A percentile compares a stretch with the other conserved stretches of the same genome.
These are phyloP conservation scores for Dascyllus trimaculatus DNA, from an alignment of 2,113 vertebrate genomes.

Conservation along the genomic window DNA sequence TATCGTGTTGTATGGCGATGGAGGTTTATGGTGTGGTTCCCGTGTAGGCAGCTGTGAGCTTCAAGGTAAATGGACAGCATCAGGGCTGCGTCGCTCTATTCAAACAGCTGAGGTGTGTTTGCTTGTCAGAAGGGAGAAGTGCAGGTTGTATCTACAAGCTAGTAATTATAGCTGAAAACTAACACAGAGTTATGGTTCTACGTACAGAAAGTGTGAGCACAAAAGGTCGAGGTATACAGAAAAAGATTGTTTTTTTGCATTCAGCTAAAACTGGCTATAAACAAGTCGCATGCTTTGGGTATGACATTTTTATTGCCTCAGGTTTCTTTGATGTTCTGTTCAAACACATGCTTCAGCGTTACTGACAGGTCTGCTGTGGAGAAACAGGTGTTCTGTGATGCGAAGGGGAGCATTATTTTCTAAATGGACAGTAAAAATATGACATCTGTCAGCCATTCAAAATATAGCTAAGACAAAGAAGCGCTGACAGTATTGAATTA, in stretches of 20 bases:
- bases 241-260: background rate
- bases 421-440: constrained; percentile 40
- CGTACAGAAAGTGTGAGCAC: background rate
- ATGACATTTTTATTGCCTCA: background rate
- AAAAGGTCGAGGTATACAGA: background rate
- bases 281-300: constrained; percentile 4
- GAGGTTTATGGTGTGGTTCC: constrained; percentile 57
- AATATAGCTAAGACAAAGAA: constrained; percentile 26
- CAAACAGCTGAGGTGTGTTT: constrained; percentile 43
- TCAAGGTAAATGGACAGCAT: constrained; percentile 61
- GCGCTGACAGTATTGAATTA: constrained; percentile 59
- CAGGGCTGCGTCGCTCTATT: constrained; percentile 42
- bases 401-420: constrained; percentile 25
- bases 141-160: constrained; percentile 4
- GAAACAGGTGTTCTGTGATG: constrained; percentile 57
- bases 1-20: constrained; percentile 62
- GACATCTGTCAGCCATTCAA: constrained; percentile 18
- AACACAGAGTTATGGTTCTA: background rate
- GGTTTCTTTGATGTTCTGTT: constrained; percentile 36
- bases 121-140: constrained; percentile 30
- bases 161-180: constrained; percentile 28
- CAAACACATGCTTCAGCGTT: constrained; percentile 18
- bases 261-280: background rate
- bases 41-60: constrained; percentile 33
- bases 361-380: constrained; percentile 7